Conservation (phyloP, 2,113 vertebrate genomes). For the Ranitomeya variabilis region DNA sequence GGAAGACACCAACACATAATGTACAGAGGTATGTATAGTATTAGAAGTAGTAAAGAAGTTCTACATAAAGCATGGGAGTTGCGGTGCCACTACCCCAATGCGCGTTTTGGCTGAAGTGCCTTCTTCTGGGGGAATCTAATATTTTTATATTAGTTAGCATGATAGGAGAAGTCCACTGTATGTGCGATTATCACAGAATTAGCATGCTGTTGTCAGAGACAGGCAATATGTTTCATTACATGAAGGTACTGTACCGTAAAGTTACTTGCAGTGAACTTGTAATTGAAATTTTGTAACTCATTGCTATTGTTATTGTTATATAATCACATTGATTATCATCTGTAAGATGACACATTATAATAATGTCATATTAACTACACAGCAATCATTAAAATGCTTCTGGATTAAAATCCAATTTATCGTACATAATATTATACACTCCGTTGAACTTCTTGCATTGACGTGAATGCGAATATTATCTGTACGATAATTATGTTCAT, state of each 20-base stretch:
- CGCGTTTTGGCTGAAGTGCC: too few relatives aligned
- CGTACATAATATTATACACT: neutral
- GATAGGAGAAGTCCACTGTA: neutral
- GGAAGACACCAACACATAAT: too few relatives aligned
- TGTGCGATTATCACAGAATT: neutral
- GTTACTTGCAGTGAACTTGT: neutral
- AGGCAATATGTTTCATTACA: neutral
- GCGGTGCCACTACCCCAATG: too few relatives aligned
- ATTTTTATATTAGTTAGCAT: neutral
- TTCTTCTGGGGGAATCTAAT: too few relatives aligned
- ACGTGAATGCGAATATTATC: neutral
- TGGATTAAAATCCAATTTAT: neutral
- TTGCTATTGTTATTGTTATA: neutral
- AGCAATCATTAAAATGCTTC: neutral
- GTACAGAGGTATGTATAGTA: too few relatives aligned
- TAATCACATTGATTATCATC: neutral
- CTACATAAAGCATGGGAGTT: too few relatives aligned
- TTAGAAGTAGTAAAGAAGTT: too few relatives aligned
- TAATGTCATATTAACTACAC: neutral
- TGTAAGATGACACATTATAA: neutral
- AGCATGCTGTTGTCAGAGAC: neutral
- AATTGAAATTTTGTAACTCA: neutral
- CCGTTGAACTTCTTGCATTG: too few relatives aligned
- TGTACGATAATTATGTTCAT: neutral
- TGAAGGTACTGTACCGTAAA: neutral